Conservation (phyloP, 2,797 vertebrate species). For the Vespertilio murinus region DNA sequence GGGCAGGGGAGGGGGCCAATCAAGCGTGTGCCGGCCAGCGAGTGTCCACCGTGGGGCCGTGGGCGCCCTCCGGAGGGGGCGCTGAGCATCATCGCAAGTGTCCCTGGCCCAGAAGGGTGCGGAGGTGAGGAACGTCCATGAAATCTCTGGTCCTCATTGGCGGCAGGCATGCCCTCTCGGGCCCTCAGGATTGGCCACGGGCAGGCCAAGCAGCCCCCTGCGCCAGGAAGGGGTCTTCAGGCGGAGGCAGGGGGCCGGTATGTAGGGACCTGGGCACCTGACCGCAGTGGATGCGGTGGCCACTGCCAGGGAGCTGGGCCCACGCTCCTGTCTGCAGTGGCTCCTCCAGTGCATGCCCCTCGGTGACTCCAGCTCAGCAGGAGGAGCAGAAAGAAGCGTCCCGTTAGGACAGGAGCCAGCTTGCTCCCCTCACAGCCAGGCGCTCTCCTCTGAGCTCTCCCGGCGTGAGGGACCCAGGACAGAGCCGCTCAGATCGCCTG, state of each 20-base stretch:
- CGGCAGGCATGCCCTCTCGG: background rate
- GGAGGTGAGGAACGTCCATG: background rate
- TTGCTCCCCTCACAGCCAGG: background rate
- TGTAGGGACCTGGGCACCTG: background rate
- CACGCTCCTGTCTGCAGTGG: background rate
- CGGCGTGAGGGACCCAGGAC: background rate
- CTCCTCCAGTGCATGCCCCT: background rate
- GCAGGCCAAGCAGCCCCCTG: background rate
- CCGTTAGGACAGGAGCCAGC: background rate
- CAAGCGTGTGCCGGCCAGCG: background rate
- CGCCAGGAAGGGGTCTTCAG: background rate
- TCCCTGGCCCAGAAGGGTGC: no score
- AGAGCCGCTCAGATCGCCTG: background rate
- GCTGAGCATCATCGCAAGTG: background rate
- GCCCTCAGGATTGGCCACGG: background rate
- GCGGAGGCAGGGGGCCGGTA: background rate
- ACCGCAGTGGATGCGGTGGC: no score
- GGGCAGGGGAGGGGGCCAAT: background rate
- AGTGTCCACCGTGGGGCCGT: rapidly evolving
- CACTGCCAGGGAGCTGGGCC: no score
- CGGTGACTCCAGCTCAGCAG: background rate
- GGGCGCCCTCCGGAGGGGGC: background rate
- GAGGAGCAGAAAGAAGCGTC: background rate
- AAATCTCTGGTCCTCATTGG: background rate
- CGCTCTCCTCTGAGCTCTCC: background rate